A percentile compares a stretch with the other conserved stretches of the same genome.
These are phyloP conservation scores for Peribatodes rhomboidaria DNA, from an alignment of 2,888 invertebrate species.

Conservation along the genomic window DNA sequence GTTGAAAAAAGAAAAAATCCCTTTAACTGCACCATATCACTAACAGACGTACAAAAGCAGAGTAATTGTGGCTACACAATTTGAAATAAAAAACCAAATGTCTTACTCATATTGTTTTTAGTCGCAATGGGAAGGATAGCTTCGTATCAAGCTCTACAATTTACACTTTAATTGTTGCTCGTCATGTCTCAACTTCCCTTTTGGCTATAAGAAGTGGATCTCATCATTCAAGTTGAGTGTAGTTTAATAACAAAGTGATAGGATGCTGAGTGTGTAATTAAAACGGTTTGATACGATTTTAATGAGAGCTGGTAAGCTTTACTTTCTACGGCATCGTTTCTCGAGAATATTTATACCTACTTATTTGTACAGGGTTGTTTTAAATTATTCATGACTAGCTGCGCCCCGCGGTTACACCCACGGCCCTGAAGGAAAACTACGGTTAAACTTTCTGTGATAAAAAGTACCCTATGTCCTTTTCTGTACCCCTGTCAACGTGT, in stretches of 20 bases:
- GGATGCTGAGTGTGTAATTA: conserved; percentile 40
- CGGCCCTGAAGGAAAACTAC: too few species aligned
- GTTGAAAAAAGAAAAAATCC: not conserved
- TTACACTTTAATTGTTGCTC: conserved; percentile 37
- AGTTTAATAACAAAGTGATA: conserved; percentile 33
- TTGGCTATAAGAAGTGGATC: conserved; percentile 39
- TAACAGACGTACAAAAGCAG: too few species aligned
- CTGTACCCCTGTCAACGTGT: too few species aligned
- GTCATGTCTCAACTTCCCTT: conserved; percentile 33
- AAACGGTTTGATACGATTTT: conserved; percentile 34
- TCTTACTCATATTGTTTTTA: conserved; percentile 14
- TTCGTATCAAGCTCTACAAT: conserved; percentile 41
- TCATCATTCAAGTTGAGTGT: conserved; percentile 42
- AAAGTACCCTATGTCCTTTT: too few species aligned
- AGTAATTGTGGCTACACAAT: not conserved
- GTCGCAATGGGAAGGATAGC: conserved; percentile 39
- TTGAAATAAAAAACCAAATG: conserved; percentile 11
- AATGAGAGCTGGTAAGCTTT: conserved; percentile 31
- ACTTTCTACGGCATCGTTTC: conserved; percentile 26
- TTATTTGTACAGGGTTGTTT: too few species aligned
- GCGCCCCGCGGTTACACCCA: too few species aligned
- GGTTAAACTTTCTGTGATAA: too few species aligned
- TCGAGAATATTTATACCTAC: not conserved
- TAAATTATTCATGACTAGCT: too few species aligned
- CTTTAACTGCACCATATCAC: not conserved